Conservation (phyloP, 2,888 invertebrate genomes). For the Flabesymbios commensalis region DNA sequence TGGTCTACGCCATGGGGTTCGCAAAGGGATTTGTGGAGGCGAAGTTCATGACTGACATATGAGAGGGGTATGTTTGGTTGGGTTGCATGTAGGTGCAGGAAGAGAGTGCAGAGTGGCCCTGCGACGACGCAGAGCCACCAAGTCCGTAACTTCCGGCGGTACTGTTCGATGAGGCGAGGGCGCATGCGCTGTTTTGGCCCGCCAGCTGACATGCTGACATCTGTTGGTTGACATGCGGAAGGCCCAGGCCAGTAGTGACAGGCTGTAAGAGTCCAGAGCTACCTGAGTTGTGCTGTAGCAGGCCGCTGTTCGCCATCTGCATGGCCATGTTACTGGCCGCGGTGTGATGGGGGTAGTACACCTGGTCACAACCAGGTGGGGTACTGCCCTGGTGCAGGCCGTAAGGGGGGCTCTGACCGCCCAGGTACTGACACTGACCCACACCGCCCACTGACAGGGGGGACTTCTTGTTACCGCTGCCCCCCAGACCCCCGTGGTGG, state of each 20-base stretch:
- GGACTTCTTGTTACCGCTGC: no score
- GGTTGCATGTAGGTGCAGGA: slow-evolving; percentile 21
- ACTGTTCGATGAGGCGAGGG: background rate
- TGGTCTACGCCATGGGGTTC: slow-evolving; percentile 7
- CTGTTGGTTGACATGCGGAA: slow-evolving; percentile 3
- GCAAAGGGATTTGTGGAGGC: slow-evolving; percentile 7
- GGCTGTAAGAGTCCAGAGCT: background rate
- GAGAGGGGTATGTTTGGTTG: slow-evolving; percentile 5
- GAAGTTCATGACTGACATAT: slow-evolving; percentile 14
- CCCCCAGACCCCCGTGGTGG: no score
- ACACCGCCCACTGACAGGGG: no score
- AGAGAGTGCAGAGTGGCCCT: slow-evolving; percentile 1
- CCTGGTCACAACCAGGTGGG: slow-evolving; percentile 43
- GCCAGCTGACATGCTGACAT: slow-evolving; percentile 19
- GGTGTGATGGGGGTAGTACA: slow-evolving; percentile 52
- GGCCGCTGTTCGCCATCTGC: slow-evolving; percentile 7
- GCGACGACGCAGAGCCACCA: background rate
- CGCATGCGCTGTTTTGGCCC: slow-evolving; percentile 12
- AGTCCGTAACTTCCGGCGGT: background rate
- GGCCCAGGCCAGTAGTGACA: slow-evolving; percentile 22
- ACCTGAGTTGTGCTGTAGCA: background rate
- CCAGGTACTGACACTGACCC: slow-evolving; percentile 45
- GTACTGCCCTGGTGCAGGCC: slow-evolving; percentile 17
- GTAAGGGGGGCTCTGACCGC: slow-evolving; percentile 31
- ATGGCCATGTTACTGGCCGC: slow-evolving; percentile 36